phyloP scores from a whole-genome alignment of 1,140 invertebrate species.

The Drosophila bifasciata region DNA sequence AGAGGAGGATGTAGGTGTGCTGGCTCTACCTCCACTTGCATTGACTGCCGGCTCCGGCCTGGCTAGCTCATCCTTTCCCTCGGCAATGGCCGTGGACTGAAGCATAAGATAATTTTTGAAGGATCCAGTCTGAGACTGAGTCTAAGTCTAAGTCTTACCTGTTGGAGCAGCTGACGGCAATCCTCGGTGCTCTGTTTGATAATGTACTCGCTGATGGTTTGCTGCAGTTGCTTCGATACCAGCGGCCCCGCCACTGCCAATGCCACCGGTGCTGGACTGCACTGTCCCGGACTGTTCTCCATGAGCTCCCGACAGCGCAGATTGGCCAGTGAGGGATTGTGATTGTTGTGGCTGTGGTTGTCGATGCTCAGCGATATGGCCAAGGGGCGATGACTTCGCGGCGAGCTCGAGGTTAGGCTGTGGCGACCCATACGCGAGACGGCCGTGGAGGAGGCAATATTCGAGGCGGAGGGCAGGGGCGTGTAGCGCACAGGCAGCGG shows the following conservation, averaged over 20 bases:
- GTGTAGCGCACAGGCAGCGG: slow-evolving; percentile 61
- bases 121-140: no score
- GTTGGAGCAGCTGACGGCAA: slow-evolving; percentile 86
- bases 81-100: slow-evolving; percentile 81
- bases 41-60: slow-evolving; percentile 10
- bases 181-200: slow-evolving; percentile 87
- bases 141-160: slow-evolving; percentile 55
- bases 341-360: slow-evolving; percentile 14
- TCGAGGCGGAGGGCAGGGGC: slow-evolving; percentile 46
- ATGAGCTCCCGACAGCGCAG: slow-evolving; percentile 57
- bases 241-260: slow-evolving; percentile 17
- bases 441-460: slow-evolving; percentile 27
- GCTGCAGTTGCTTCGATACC: slow-evolving; percentile 61
- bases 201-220: slow-evolving; percentile 85
- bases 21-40: not conserved
- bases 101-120: no score
- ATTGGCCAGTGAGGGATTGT: slow-evolving; percentile 59
- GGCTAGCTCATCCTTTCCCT: slow-evolving; percentile 53
- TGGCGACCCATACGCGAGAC: slow-evolving; percentile 55
- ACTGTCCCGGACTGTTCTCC: slow-evolving; percentile 20
- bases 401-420: slow-evolving; percentile 51
- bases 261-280: slow-evolving; percentile 42
- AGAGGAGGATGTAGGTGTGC: not conserved
- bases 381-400: slow-evolving; percentile 62
- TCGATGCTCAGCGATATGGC: slow-evolving; percentile 75